Base-by-base conservation (phyloP, 2,888 invertebrate genomes). In the Dynastes grantii region DNA sequence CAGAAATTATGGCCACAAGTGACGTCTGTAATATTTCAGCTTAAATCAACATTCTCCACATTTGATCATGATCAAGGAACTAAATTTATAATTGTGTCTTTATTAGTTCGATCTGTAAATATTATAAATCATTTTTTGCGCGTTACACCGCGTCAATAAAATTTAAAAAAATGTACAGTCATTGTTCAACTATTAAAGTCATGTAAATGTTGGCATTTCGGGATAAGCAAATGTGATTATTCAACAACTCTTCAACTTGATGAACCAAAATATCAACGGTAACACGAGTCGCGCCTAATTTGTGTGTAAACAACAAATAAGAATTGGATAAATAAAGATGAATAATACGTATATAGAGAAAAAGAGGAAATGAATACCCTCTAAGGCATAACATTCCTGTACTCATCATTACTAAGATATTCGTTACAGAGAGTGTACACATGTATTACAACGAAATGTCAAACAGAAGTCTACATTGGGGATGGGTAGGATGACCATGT, bases 401-500 rank as follows among this genome's bases (percentile, higher is more conserved):
- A 49, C 13, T 49, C n/a, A 61, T 45, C 49, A 64, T 51, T 51
- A 51, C 49, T n/a, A 9, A 22, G 40, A 61, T 65, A 32, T 61
- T 73, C 40, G 22, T 11, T 53, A 11, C n/a, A 53, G 64, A 64
- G 65, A 64, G 49, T 11, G 55, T 65, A 53, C 49, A 63, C 40
- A 67, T 40, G 76, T 76, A 65, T 67, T 58, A 55, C 37, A 55
- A n/a, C 55, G n/a, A 76, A 67, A 76, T 68, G 67, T 76, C 40
- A 76, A 68, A 55, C 49, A 55, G 67, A 16, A 45, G 76, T 40
- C 29, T 40, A 22, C 13, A 9, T 11, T 53, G 53, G 65, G 29
- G 76, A 67, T 58, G 73, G 73, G 73, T 61, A 73, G 27, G n/a
- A 55, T 67, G 76, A 67, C 76, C 76, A 58, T 58, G 76, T 55